Percentiles rank a stretch among this genome's conserved stretches.
phyloP scores from a whole-genome alignment of 2,797 vertebrate species.

The Euphonia xanthogaster region DNA sequence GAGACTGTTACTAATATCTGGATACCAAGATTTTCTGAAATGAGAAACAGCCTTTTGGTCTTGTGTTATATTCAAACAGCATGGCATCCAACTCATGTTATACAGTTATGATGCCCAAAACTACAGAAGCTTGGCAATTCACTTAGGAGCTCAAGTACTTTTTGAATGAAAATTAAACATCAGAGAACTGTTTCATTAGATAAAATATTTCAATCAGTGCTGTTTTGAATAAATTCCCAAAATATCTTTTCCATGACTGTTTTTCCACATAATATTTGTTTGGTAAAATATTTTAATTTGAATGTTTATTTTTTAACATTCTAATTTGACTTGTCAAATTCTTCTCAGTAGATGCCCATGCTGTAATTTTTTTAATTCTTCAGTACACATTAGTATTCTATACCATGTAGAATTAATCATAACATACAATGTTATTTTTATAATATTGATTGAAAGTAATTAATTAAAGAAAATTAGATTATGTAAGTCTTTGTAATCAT shows the following conservation, averaged over 20 bases:
- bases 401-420: not conserved
- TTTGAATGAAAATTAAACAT: conserved; percentile 25
- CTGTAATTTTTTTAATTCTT: conserved; percentile 58
- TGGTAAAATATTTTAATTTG: conserved; percentile 55
- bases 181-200: conserved; percentile 47
- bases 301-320: conserved; percentile 61
- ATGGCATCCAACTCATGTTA: conserved; percentile 39
- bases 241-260: conserved; percentile 49
- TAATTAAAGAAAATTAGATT: conserved; percentile 68
- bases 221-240: conserved; percentile 63
- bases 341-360: conserved; percentile 45
- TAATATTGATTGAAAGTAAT: conserved; percentile 52
- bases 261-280: conserved; percentile 53
- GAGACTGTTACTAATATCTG: conserved; percentile 8
- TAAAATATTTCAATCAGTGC: conserved; percentile 60
- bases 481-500: conserved; percentile 43
- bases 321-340: conserved; percentile 59
- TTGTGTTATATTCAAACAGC: conserved; percentile 8
- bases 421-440: conserved; percentile 15
- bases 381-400: conserved; percentile 58
- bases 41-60: conserved; percentile 21
- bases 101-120: conserved; percentile 30
- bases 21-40: conserved; percentile 24
- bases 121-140: conserved; percentile 46
- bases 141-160: conserved; percentile 13